phyloP scores from a whole-genome alignment of 2,888 invertebrate species.

The Yponomeuta sedellus region DNA sequence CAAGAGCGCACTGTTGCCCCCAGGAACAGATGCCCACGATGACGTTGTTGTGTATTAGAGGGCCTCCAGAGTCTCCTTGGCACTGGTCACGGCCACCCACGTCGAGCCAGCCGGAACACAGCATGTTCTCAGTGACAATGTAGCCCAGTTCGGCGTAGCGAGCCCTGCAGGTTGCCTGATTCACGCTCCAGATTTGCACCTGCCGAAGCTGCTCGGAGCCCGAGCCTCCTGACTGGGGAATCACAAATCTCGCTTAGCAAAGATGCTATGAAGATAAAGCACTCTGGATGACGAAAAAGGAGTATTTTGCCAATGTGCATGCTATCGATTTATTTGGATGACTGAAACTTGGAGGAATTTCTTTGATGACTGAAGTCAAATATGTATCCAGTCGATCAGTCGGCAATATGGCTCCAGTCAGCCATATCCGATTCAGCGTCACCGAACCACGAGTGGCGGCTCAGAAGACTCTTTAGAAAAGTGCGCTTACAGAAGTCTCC shows the following conservation, averaged over 20 bases:
- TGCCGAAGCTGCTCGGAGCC: slow-evolving; percentile 38
- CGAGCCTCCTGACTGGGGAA: slow-evolving; percentile 31
- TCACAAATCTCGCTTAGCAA: background rate
- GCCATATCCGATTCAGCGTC: background rate
- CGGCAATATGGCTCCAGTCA: no score
- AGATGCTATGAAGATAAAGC: no score
- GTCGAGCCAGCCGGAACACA: slow-evolving; percentile 48
- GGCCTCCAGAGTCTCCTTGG: slow-evolving; percentile 48
- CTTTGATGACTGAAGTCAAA: no score
- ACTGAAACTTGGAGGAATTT: no score
- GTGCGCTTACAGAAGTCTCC: no score
- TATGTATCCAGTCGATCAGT: no score
- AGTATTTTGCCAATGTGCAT: no score
- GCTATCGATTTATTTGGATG: no score
- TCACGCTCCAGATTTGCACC: slow-evolving; percentile 36
- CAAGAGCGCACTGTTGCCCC: slow-evolving; percentile 33
- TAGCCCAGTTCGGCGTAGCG: slow-evolving; percentile 32
- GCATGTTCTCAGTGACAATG: slow-evolving; percentile 37
- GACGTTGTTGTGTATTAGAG: slow-evolving; percentile 39
- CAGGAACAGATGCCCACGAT: slow-evolving; percentile 46
- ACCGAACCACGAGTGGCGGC: background rate
- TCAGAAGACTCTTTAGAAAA: background rate
- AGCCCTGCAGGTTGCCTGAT: slow-evolving; percentile 31
- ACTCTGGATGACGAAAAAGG: no score
- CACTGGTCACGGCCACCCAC: slow-evolving; percentile 56